Conservation (phyloP, 2,113 vertebrate genomes). For the Globicephala melas region DNA sequence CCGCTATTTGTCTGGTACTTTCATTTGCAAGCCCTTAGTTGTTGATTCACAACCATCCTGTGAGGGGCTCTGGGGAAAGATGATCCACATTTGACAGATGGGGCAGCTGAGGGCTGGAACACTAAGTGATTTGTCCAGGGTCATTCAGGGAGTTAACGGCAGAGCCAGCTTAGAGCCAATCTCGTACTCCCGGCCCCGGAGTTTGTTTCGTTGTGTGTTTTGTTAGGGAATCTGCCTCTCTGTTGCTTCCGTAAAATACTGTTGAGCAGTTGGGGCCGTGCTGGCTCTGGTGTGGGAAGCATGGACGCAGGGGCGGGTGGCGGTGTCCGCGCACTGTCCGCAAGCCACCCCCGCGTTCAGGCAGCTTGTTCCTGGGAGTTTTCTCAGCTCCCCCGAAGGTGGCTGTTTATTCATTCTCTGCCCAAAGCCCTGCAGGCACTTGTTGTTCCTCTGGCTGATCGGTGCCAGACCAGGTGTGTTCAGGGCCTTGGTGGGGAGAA, state of each 20-base stretch:
- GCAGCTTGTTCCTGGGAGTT: not conserved
- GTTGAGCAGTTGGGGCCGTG: rapidly evolving
- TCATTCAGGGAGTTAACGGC: not conserved
- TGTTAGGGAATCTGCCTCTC: not conserved
- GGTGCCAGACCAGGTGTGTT: not conserved
- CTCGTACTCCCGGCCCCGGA: not conserved
- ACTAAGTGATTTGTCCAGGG: not conserved
- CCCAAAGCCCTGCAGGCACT: not conserved
- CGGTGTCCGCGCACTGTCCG: rapidly evolving
- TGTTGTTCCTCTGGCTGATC: not conserved
- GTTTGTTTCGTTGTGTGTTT: not conserved
- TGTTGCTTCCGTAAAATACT: not conserved
- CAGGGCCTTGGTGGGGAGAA: not conserved
- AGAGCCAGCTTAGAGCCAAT: not conserved
- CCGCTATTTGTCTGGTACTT: not conserved
- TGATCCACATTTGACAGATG: not conserved
- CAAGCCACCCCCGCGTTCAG: not conserved
- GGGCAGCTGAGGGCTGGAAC: not conserved
- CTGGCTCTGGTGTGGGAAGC: not conserved
- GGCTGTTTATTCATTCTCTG: not conserved
- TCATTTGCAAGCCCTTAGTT: not conserved
- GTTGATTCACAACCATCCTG: not conserved
- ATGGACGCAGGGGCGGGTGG: rapidly evolving
- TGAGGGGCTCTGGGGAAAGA: too few relatives aligned
- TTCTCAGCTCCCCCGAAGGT: not conserved